Evolutionary conservation across 2,113 vertebrate genomes (phyloP).

Genomic region (Etheostoma cragini): DNA sequence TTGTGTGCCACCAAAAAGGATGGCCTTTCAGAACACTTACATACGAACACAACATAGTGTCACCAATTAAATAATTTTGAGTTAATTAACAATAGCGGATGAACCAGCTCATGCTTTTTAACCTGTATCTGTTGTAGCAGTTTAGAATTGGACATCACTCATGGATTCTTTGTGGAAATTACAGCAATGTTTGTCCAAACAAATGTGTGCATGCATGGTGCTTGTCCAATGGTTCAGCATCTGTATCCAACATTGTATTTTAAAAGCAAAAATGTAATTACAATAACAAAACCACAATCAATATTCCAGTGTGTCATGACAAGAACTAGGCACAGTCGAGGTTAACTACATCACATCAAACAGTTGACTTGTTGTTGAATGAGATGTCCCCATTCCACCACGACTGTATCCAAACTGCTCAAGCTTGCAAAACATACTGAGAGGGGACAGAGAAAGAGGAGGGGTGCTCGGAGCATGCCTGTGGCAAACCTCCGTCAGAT

Average conservation of each 20-base stretch:
- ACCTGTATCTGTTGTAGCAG: background rate
- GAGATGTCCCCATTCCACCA: conserved; percentile 66
- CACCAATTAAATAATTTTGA: background rate
- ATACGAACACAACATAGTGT: background rate
- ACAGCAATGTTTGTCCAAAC: background rate
- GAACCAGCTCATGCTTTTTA: background rate
- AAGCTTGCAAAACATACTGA: conserved; percentile 68
- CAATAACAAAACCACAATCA: conserved; percentile 59
- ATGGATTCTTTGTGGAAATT: background rate
- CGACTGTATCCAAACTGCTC: conserved; percentile 55
- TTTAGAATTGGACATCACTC: background rate
- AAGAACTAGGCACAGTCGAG: conserved; percentile 56
- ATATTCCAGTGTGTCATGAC: conserved; percentile 61
- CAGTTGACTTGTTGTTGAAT: conserved; percentile 73
- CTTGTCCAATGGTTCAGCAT: background rate
- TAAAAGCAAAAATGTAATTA: conserved; percentile 35
- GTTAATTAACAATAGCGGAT: background rate
- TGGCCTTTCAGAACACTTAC: too few relatives aligned
- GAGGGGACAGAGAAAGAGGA: conserved; percentile 52
- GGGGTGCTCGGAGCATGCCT: conserved; percentile 74
- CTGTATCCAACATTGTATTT: background rate
- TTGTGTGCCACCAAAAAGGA: too few relatives aligned
- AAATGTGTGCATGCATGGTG: background rate
- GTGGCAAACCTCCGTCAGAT: conserved; percentile 79
- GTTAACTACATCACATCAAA: conserved; percentile 69